Percentiles rank a stretch among this genome's conserved stretches.
Evolutionary conservation across 1,140 invertebrate species (phyloP).

Genomic region (Euborellia annulipes): DNA sequence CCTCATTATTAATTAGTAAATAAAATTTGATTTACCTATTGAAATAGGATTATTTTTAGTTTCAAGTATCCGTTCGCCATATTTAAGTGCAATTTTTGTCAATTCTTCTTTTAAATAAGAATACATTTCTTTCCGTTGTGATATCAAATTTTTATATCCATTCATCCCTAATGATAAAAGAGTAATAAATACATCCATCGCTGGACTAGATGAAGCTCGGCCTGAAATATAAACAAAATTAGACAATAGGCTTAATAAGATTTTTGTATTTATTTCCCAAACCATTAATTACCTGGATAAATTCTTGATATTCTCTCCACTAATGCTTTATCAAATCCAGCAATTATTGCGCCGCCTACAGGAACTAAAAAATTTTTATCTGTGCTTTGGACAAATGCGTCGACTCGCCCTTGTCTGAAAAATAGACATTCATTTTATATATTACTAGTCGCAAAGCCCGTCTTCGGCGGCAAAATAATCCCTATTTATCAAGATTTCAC

Average conservation of each 20-base stretch:
- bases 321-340: conserved; percentile 50
- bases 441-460: too few species aligned
- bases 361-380: conserved; percentile 85
- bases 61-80: conserved; percentile 46
- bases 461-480: too few species aligned
- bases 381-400: conserved; percentile 72
- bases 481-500: too few species aligned
- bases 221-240: conserved; percentile 25
- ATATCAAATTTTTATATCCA: conserved; percentile 46
- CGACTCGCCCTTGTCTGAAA: conserved; percentile 45
- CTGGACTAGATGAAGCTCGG: conserved; percentile 55
- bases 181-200: conserved; percentile 68
- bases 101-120: conserved; percentile 46
- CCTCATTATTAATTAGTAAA: too few species aligned
- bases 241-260: too few species aligned
- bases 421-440: too few species aligned
- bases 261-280: background rate
- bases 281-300: conserved; percentile 45
- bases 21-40: conserved; percentile 46
- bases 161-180: conserved; percentile 53
- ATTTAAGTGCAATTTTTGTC: conserved; percentile 37
- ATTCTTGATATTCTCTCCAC: conserved; percentile 51
- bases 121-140: conserved; percentile 48
- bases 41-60: conserved; percentile 61
- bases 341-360: conserved; percentile 71